Conservation (phyloP, 2,888 invertebrate species). For the Gisinianus flammeolus region DNA sequence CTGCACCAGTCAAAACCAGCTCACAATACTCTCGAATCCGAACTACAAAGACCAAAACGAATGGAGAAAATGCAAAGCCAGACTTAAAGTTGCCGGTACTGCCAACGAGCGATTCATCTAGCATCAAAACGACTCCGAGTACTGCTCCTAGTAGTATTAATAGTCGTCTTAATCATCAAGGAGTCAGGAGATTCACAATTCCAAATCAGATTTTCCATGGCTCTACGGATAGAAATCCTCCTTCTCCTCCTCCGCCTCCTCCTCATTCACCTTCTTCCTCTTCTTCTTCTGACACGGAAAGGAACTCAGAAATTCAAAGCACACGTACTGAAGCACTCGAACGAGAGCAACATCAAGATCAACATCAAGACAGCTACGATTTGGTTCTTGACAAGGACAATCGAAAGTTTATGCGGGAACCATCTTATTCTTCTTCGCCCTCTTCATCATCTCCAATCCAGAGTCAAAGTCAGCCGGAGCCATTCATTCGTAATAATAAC, state of each 20-base stretch:
- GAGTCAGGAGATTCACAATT: conserved; percentile 26
- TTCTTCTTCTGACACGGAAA: conserved; percentile 36
- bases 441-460: background rate
- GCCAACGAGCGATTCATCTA: background rate
- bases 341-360: background rate
- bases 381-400: conserved; percentile 22
- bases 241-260: no score
- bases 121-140: background rate
- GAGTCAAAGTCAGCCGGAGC: background rate
- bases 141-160: background rate
- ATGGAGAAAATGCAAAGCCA: conserved; percentile 7
- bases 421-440: background rate
- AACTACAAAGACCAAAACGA: background rate
- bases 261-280: no score
- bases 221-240: background rate
- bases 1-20: conserved; percentile 10
- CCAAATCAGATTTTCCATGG: conserved; percentile 25
- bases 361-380: conserved; percentile 23
- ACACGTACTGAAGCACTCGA: background rate
- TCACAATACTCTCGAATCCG: conserved; percentile 43
- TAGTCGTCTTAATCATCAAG: background rate
- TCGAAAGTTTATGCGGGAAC: conserved; percentile 3
- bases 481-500: background rate
- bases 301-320: conserved; percentile 19
- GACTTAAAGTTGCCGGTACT: background rate